These are phyloP conservation scores for Laticauda laticaudata DNA, from an alignment of 2,113 vertebrate genomes.

Conservation along the genomic window DNA sequence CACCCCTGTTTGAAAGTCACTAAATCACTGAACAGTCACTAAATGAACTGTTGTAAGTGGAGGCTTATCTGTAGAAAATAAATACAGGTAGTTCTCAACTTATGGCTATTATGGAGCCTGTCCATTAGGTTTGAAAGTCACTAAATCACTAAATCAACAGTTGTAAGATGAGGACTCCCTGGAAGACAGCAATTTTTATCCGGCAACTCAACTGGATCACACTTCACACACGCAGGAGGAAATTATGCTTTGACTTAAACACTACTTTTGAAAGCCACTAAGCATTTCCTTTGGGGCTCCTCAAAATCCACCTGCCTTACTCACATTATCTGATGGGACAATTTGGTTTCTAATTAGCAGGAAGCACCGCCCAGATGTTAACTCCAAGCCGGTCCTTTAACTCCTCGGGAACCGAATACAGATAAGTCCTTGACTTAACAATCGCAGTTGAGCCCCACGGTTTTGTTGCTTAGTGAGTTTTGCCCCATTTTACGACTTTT, in stretches of 20 bases:
- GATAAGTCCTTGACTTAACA: too few relatives aligned
- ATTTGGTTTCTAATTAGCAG: background rate
- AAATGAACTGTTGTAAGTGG: too few relatives aligned
- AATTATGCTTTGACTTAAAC: background rate
- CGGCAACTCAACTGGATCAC: background rate
- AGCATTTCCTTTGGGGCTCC: background rate
- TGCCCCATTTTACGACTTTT: too few relatives aligned
- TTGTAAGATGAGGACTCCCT: too few relatives aligned
- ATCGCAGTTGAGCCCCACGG: too few relatives aligned
- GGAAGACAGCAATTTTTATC: background rate
- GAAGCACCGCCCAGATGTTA: background rate
- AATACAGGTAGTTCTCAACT: too few relatives aligned
- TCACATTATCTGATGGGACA: background rate
- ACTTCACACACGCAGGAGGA: background rate
- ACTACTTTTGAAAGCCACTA: background rate
- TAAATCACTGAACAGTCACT: too few relatives aligned
- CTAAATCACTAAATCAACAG: too few relatives aligned
- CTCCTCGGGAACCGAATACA: background rate
- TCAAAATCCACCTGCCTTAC: background rate
- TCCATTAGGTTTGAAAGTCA: too few relatives aligned
- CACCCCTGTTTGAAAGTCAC: too few relatives aligned
- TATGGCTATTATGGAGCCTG: too few relatives aligned
- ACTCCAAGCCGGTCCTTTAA: background rate
- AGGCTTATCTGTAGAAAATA: too few relatives aligned
- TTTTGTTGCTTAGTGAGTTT: background rate